A percentile compares a stretch with the other conserved stretches of the same genome.
phyloP scores from a whole-genome alignment of 2,797 vertebrate species.

The Pseudomugil tenellus region DNA sequence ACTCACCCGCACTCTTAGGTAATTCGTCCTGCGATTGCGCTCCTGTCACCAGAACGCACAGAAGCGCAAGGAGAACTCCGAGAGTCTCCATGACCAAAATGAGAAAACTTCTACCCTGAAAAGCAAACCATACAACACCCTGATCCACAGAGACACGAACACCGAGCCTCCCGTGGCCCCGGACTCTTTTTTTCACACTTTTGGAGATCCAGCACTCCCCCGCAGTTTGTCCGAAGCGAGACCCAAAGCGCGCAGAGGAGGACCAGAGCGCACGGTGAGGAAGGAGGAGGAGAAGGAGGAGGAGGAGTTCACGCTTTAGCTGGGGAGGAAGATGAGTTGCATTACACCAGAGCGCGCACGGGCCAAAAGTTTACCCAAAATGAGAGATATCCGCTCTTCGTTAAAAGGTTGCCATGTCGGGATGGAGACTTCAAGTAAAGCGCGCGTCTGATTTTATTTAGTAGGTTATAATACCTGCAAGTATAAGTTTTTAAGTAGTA shows the following conservation, averaged over 20 bases:
- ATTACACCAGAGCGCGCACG: constrained; percentile 38
- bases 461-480: neutral
- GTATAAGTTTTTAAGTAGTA: neutral
- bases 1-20: constrained; percentile 66
- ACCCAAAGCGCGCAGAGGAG: constrained; percentile 72
- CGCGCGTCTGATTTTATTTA: rapidly evolving
- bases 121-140: constrained; percentile 1
- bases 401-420: constrained; percentile 51
- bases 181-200: constrained; percentile 20
- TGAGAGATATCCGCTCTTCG: constrained; percentile 43
- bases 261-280: constrained; percentile 50
- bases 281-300: constrained; percentile 24
- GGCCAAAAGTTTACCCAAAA: constrained; percentile 33
- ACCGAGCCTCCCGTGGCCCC: constrained; percentile 30
- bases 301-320: constrained; percentile 39
- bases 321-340: neutral
- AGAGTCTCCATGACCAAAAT: constrained; percentile 68
- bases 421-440: constrained; percentile 7
- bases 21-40: constrained; percentile 39
- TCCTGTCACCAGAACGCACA: constrained; percentile 64
- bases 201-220: constrained; percentile 53
- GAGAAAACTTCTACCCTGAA: constrained; percentile 13
- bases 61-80: constrained; percentile 65
- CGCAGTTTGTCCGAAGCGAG: constrained; percentile 60
- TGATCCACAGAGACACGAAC: neutral